phyloP scores from a whole-genome alignment of 2,113 vertebrate genomes.

The Puntigrus tetrazona region DNA sequence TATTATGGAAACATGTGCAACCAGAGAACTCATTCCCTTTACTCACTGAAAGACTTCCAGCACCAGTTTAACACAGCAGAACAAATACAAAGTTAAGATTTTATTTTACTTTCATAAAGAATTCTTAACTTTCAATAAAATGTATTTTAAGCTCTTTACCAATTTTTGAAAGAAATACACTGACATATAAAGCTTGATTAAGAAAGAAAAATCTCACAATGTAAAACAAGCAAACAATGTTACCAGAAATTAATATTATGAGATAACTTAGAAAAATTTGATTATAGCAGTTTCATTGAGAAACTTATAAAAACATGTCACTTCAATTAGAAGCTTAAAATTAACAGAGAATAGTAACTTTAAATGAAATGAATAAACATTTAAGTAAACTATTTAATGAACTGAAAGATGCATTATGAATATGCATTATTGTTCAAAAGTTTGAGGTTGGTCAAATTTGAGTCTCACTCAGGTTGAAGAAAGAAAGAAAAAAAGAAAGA shows the following conservation, averaged over 20 bases:
- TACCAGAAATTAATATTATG: no score
- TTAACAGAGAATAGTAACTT: not conserved
- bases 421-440: no score
- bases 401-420: no score
- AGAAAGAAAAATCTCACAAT: not conserved
- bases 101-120: not conserved
- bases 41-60: not conserved
- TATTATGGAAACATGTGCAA: conserved; percentile 2
- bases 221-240: not conserved
- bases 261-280: no score
- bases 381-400: not conserved
- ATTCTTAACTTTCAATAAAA: not conserved
- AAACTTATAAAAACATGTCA: not conserved
- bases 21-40: not conserved
- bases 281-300: not conserved
- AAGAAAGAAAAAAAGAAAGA: no score
- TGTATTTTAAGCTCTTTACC: not conserved
- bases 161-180: not conserved
- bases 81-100: not conserved
- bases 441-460: no score
- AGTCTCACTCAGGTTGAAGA: no score
- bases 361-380: not conserved
- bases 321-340: not conserved
- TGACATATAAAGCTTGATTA: not conserved
- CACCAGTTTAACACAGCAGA: not conserved